phyloP scores from a whole-genome alignment of 64 coral and sea anemone species.

The Dendrophyllia cribrosa region DNA sequence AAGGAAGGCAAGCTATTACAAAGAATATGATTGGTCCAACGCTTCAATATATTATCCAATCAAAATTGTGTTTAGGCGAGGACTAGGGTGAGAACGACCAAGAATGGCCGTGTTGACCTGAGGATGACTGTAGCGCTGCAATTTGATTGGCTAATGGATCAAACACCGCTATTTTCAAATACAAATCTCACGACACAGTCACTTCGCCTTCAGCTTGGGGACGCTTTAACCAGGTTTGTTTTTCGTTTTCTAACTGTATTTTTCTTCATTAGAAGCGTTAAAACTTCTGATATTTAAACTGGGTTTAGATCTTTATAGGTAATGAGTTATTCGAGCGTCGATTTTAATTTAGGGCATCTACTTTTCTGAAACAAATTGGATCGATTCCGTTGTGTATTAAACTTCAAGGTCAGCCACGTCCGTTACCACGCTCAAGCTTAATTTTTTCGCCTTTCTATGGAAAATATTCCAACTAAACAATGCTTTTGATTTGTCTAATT shows the following conservation, averaged over 20 bases:
- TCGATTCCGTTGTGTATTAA: neutral
- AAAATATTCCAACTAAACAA: neutral
- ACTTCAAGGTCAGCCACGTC: neutral
- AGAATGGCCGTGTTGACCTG: neutral
- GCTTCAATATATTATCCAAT: slow-evolving; percentile 42
- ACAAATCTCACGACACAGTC: neutral
- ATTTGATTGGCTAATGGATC: slow-evolving; percentile 68
- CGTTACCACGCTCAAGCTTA: neutral
- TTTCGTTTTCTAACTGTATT: neutral
- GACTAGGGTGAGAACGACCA: neutral
- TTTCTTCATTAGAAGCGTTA: neutral
- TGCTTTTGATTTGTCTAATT: neutral
- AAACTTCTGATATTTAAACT: neutral
- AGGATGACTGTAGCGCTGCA: neutral
- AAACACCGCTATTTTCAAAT: slow-evolving; percentile 75
- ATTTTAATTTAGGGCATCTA: neutral
- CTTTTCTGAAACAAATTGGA: neutral
- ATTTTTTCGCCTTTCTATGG: neutral
- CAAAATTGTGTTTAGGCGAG: neutral
- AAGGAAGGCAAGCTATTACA: slow-evolving; percentile 31
- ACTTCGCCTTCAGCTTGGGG: neutral
- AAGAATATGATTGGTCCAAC: slow-evolving; percentile 67
- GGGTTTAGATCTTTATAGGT: neutral
- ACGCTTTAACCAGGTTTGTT: slow-evolving; percentile 26
- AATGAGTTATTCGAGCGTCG: neutral